Evolutionary conservation across 2,113 vertebrate genomes (phyloP), one percentile per base, ranked within the genome.

Genomic region (Meleagris gallopavo): DNA sequence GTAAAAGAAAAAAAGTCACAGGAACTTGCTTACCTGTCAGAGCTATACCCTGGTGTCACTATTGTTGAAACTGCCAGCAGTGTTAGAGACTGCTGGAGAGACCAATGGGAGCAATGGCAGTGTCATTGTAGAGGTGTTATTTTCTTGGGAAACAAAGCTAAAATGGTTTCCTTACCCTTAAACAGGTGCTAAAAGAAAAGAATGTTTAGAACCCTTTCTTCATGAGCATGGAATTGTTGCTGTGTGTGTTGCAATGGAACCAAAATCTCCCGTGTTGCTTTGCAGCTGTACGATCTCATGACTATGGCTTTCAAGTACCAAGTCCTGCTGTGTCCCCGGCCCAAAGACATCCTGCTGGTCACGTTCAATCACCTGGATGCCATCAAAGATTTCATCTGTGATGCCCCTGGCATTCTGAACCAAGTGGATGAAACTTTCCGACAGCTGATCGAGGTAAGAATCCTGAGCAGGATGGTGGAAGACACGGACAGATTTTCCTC

Each of bases 281-380:
- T 91, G 52, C 98, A 99, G 99, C 98, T 99, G 6, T 99, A 99
- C 40, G 99, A 99, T 95, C 97, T 99, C 92, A 99, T 99, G 99
- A 99, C 99, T 3, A 99, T 99, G 99, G 99, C 99, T 74, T 99
- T 99, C 97, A 99, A 99, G 95, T 99, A 99, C 95, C 99, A 99
- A 97, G 98, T 99, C 45, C 97, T 99, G 72, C 97, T 99, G 65
- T 99, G 99, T 89, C 98, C 99, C 62, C 98, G 99, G 15, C 99
- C 99, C 62, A 99, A 98, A 91, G 99, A 99, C 96, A 97, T 99
- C 34, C 97, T 99, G 74, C 98, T 99, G 27, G 98, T 99, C 92
- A 99, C 99, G 0, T 99, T 99, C 97, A 99, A 99, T 95, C 99
- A 99, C 90, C 98, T 99, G 98, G 99, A 99, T 29, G 97, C 99